These are phyloP conservation scores for Drosophila acutilabella DNA, from an alignment of 2,888 invertebrate genomes.

Conservation along the genomic window DNA sequence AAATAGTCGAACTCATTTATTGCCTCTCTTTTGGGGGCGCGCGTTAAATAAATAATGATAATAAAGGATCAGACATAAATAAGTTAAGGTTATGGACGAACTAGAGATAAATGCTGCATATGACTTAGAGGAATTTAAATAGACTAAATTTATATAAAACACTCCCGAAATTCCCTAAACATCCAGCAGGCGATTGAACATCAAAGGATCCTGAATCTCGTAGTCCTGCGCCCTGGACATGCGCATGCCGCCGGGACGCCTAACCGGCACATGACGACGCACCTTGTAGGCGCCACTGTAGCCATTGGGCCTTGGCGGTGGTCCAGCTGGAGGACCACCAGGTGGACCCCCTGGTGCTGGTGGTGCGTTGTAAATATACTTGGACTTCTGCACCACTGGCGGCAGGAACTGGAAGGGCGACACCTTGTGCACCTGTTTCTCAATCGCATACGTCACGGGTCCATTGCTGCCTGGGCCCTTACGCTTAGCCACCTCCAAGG, in stretches of 20 bases:
- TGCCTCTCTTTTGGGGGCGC: constrained; percentile 28
- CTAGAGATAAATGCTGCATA: constrained; percentile 65
- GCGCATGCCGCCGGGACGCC: constrained; percentile 21
- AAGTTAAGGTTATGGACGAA: constrained; percentile 64
- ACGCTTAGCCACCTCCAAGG: constrained; percentile 80
- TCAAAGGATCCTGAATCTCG: constrained; percentile 76
- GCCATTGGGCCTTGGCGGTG: constrained; percentile 40
- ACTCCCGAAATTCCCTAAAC: constrained; percentile 41
- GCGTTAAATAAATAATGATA: constrained; percentile 36
- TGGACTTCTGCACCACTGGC: constrained; percentile 79
- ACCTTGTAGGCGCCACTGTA: constrained; percentile 72
- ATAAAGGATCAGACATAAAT: constrained; percentile 53
- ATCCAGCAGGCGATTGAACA: constrained; percentile 78
- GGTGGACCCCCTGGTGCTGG: constrained; percentile 66
- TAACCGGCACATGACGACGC: constrained; percentile 65
- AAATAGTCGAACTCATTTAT: constrained; percentile 56
- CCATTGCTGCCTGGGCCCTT: constrained; percentile 47
- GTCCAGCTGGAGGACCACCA: constrained; percentile 4
- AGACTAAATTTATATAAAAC: constrained; percentile 27
- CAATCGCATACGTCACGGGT: constrained; percentile 73
- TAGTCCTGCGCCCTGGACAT: constrained; percentile 64
- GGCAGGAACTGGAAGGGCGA: constrained; percentile 70
- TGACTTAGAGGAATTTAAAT: constrained; percentile 78
- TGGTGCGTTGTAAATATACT: constrained; percentile 80
- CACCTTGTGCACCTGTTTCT: constrained; percentile 80